These are phyloP conservation scores for Anhinga anhinga DNA, from an alignment of 2,113 vertebrate genomes.

Conservation along the genomic window DNA sequence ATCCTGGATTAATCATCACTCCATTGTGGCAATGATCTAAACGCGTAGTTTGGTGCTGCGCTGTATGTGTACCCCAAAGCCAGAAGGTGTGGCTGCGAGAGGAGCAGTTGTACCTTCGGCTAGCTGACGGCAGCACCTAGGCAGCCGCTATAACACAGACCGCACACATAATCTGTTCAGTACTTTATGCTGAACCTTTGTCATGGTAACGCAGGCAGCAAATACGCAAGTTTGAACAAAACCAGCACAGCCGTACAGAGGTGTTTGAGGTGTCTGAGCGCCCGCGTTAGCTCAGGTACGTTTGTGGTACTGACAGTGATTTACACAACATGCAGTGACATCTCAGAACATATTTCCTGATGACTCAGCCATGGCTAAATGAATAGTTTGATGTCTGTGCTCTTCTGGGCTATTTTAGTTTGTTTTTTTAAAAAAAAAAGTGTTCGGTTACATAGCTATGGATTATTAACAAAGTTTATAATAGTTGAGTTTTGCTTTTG, in stretches of 20 bases:
- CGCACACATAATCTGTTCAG: background rate
- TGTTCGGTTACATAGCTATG: background rate
- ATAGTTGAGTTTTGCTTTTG: background rate
- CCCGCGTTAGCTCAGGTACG: background rate
- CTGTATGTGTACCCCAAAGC: background rate
- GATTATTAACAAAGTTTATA: background rate
- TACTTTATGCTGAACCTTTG: background rate
- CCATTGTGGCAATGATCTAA: background rate
- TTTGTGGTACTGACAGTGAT: background rate
- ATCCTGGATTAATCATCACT: conserved; percentile 6
- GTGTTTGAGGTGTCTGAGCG: background rate
- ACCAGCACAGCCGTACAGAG: background rate
- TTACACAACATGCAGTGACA: background rate
- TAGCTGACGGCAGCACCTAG: background rate
- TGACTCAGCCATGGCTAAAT: background rate
- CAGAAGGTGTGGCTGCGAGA: conserved; percentile 30
- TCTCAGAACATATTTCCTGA: background rate
- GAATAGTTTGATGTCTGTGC: background rate
- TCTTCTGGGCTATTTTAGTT: background rate
- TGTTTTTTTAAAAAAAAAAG: background rate
- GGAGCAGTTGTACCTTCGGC: background rate
- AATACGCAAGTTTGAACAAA: background rate
- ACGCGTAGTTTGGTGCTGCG: background rate
- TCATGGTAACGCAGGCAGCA: background rate
- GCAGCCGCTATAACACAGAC: background rate